A percentile compares a stretch with the other conserved stretches of the same genome.
Evolutionary conservation across 2,888 invertebrate species (phyloP).

Genomic region (Agrotis exclamationis): DNA sequence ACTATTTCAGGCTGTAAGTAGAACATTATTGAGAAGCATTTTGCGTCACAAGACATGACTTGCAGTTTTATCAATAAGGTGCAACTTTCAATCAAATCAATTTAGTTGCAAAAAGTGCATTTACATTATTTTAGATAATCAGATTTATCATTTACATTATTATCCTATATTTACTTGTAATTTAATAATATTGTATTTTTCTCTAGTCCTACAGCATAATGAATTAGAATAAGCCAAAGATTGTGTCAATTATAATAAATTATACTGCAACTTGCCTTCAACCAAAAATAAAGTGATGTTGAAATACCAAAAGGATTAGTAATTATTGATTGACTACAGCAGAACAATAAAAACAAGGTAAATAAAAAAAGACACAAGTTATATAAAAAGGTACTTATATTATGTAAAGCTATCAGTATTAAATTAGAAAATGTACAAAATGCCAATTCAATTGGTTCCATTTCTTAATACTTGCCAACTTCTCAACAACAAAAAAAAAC

Average conservation of each 20-base stretch:
- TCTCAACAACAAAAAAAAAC: not conserved
- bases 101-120: no score
- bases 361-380: conserved; percentile 26
- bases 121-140: no score
- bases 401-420: conserved; percentile 36
- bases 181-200: not conserved
- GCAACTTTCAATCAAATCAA: not conserved
- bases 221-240: conserved; percentile 8
- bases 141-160: not conserved
- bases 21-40: no score
- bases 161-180: no score
- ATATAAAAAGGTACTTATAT: conserved; percentile 37
- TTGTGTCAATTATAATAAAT: conserved; percentile 25
- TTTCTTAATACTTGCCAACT: not conserved
- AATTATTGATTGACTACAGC: not conserved
- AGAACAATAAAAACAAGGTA: not conserved
- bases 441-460: conserved; percentile 22
- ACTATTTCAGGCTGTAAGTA: no score
- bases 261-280: not conserved
- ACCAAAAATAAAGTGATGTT: not conserved
- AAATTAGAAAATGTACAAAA: conserved; percentile 40
- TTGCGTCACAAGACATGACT: no score
- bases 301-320: not conserved
- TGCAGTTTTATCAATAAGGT: not conserved
- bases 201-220: not conserved